Percentiles rank a stretch among this genome's conserved stretches.
Evolutionary conservation across 2,888 invertebrate genomes (phyloP).

Genomic region (Drosophila longiperda): DNA sequence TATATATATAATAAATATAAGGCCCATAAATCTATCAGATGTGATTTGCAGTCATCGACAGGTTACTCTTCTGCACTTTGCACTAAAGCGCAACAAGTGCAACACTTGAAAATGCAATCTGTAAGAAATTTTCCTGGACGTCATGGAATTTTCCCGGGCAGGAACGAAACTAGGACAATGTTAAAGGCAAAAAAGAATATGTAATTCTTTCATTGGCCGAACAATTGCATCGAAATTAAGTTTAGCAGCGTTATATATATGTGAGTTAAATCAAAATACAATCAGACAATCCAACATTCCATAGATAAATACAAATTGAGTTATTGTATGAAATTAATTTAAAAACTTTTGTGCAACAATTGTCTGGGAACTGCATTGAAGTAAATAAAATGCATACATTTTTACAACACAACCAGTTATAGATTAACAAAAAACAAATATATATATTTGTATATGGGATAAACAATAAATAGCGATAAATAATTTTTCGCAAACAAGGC

Average conservation of each 20-base stretch:
- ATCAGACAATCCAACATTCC: slow-evolving; percentile 14
- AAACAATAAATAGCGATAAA: slow-evolving; percentile 18
- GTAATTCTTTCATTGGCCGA: slow-evolving; percentile 6
- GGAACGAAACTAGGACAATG: slow-evolving; percentile 71
- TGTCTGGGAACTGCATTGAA: slow-evolving; percentile 38
- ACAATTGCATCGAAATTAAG: slow-evolving; percentile 21
- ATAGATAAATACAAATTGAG: slow-evolving; percentile 27
- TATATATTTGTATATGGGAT: neutral
- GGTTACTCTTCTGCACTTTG: slow-evolving; percentile 65
- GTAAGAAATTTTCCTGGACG: slow-evolving; percentile 56
- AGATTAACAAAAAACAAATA: neutral
- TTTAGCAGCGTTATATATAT: neutral
- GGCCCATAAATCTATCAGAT: slow-evolving; percentile 16
- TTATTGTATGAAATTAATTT: slow-evolving; percentile 1
- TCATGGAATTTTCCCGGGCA: slow-evolving; percentile 63
- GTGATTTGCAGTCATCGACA: slow-evolving; percentile 6
- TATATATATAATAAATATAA: neutral
- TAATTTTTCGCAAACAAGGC: slow-evolving; percentile 49
- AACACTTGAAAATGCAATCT: slow-evolving; percentile 23
- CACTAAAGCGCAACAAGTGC: slow-evolving; percentile 77
- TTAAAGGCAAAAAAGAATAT: slow-evolving; percentile 10
- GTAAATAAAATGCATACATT: slow-evolving; percentile 12
- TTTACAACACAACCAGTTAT: slow-evolving; percentile 34
- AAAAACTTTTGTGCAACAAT: slow-evolving; percentile 40
- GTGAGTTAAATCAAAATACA: neutral